Percentiles rank a stretch among this genome's conserved stretches.
Conservation (phyloP, 2,113 vertebrate species). For the Columba janthina region DNA sequence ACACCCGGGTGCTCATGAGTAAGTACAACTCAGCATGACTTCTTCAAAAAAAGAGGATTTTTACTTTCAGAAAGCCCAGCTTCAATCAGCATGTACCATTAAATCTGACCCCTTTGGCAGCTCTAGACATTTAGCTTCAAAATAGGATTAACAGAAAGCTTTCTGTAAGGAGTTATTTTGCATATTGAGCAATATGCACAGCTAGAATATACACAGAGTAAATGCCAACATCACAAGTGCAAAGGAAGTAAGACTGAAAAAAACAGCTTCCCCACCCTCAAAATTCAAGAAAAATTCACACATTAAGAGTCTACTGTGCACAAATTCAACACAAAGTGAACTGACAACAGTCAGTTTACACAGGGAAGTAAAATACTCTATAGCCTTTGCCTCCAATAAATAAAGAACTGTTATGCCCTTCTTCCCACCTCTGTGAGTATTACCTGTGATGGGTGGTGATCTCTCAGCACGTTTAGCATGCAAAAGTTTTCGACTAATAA, state of each 20-base stretch:
- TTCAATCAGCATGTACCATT: not conserved
- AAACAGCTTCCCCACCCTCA: not conserved
- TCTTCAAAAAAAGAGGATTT: not conserved
- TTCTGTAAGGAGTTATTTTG: not conserved
- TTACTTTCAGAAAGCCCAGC: not conserved
- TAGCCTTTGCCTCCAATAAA: not conserved
- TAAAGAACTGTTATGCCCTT: not conserved
- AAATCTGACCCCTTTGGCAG: not conserved
- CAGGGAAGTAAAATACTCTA: not conserved
- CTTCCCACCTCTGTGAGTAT: not conserved
- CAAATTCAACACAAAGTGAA: not conserved
- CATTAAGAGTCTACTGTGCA: not conserved
- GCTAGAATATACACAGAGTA: not conserved
- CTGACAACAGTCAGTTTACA: not conserved
- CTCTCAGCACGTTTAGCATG: slow-evolving; percentile 91
- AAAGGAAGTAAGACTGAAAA: not conserved
- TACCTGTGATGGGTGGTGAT: slow-evolving; percentile 85
- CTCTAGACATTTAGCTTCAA: not conserved
- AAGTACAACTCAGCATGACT: not conserved
- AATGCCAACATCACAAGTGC: not conserved
- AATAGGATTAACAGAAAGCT: not conserved
- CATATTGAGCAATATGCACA: not conserved
- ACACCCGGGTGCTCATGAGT: not conserved
- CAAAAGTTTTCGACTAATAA: slow-evolving; percentile 96
- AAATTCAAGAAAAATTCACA: not conserved